Base-by-base conservation (phyloP, 2,113 vertebrate genomes). In the Seriola quinqueradiata region DNA sequence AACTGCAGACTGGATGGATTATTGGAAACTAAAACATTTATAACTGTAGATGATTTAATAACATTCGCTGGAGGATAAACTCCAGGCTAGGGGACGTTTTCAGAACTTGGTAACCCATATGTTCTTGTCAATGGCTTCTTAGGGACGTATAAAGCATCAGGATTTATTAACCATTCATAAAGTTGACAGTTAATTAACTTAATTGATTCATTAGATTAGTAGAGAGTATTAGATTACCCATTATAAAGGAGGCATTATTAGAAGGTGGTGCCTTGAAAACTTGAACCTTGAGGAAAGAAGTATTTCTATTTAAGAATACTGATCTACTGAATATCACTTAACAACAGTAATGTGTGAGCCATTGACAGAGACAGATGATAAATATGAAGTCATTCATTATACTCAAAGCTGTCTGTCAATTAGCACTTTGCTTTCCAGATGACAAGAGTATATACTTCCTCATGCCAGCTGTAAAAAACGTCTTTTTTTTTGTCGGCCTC, bases 261-360 rank as follows among this genome's bases (percentile, higher is more conserved):
- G 11, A 72, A 44, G 36, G 48, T 21, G 32, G 42, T 52, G 42
- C 32, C 32, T 16, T 65, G 48, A 69, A 46, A 38, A 57, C 7
- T 17, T 34, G 48, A 14, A 70, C 44, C 13, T 40, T 40, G 21
- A 44, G 14, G 16, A 59, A 21, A 65, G 19, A 40, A 1, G 19
- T 28, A 16, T 7, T 6, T 23, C 63, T 46, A 44, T 54, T 60
- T n/a, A 36, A 76, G 19, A 75, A 40, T 16, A n/a, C 5, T 8
- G 55, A 75, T 66, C 52, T 40, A 55, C 57, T 44, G 61, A 50
- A 60, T 44, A 17, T 69, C 5, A 84, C 55, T 16, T 70, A 63
- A 76, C 55, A 74, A 77, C 57, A 59, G 75, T 79, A 19, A 82
- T 11, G 64, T 67, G 23, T n/a, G 66, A 69, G 58, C 34, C 59